These are phyloP conservation scores for Colletes gigas DNA, from an alignment of 1,140 invertebrate genomes.

Conservation along the genomic window DNA sequence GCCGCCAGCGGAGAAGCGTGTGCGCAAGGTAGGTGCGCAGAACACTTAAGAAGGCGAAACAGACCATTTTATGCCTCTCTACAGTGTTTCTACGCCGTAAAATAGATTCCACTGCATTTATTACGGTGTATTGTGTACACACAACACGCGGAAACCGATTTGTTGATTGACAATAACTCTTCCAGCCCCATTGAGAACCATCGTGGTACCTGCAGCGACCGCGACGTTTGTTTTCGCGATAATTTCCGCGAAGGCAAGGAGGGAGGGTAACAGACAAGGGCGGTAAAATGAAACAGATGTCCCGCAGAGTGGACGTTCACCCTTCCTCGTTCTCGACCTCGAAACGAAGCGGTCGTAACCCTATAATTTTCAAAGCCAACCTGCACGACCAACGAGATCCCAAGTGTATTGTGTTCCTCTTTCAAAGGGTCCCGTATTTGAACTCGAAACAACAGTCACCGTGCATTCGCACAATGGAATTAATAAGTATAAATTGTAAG, in stretches of 20 bases:
- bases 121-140: too few relatives aligned
- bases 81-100: too few relatives aligned
- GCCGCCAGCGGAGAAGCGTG: too few relatives aligned
- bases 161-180: neutral
- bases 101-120: too few relatives aligned
- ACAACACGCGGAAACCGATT: neutral
- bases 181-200: neutral
- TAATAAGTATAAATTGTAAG: neutral
- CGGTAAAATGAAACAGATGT: conserved; percentile 46
- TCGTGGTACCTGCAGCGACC: neutral
- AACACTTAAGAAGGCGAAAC: too few relatives aligned
- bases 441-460: neutral
- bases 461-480: neutral
- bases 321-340: neutral
- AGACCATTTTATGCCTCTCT: too few relatives aligned
- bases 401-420: neutral
- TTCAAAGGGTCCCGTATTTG: neutral
- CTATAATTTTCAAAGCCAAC: conserved; percentile 14
- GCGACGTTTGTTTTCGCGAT: neutral
- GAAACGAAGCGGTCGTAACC: neutral
- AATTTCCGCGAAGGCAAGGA: neutral
- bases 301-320: conserved; percentile 6
- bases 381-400: neutral
- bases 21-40: too few relatives aligned
- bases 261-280: conserved; percentile 7